Conservation (phyloP, 2,113 vertebrate species). For the Vombatus ursinus region DNA sequence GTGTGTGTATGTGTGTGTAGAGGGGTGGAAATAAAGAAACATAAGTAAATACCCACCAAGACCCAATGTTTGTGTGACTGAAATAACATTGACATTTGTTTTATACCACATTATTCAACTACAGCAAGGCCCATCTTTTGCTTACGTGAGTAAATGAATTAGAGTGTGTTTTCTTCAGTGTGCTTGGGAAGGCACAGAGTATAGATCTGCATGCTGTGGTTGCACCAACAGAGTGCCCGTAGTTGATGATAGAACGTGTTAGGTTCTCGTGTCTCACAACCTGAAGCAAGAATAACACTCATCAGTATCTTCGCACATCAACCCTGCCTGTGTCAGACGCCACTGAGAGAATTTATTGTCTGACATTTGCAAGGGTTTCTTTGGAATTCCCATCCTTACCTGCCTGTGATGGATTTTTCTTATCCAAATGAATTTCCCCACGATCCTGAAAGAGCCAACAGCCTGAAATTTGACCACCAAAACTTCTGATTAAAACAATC, state of each 20-base stretch:
- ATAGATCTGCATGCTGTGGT: slow-evolving; percentile 91
- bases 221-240: slow-evolving; percentile 75
- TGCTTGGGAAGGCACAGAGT: slow-evolving; percentile 88
- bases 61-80: slow-evolving; percentile 49
- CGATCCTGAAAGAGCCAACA: slow-evolving; percentile 74
- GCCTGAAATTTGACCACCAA: slow-evolving; percentile 51
- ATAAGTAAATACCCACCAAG: slow-evolving; percentile 5
- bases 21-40: background rate
- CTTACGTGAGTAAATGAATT: slow-evolving; percentile 92
- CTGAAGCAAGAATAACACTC: slow-evolving; percentile 72
- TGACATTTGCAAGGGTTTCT: slow-evolving; percentile 64
- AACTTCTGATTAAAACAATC: slow-evolving; percentile 45
- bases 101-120: slow-evolving; percentile 86
- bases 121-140: slow-evolving; percentile 90
- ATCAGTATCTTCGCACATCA: slow-evolving; percentile 63
- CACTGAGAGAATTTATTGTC: slow-evolving; percentile 47
- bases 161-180: slow-evolving; percentile 85
- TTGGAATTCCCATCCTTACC: slow-evolving; percentile 28
- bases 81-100: slow-evolving; percentile 83
- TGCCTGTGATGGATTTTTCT: slow-evolving; percentile 45
- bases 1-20: slow-evolving; percentile 20
- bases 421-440: slow-evolving; percentile 60
- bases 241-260: slow-evolving; percentile 11
- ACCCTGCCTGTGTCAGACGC: slow-evolving; percentile 59
- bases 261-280: slow-evolving; percentile 55